Conservation (phyloP, 2,113 vertebrate species). For the Galemys pyrenaicus region DNA sequence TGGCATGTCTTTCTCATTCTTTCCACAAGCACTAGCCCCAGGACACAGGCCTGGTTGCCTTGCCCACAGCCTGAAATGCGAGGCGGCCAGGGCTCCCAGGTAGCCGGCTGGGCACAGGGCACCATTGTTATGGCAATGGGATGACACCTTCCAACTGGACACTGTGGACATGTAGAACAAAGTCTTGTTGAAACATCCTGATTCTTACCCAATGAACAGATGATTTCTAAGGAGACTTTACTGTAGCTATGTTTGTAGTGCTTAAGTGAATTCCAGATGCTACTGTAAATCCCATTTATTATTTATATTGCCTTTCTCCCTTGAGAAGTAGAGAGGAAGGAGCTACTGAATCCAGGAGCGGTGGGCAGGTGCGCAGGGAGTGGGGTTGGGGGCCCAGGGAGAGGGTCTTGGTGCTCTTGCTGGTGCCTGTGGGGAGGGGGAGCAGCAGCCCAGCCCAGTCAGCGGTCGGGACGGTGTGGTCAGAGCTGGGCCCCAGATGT, state of each 20-base stretch:
- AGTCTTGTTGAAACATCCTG: not conserved
- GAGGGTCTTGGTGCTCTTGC: not conserved
- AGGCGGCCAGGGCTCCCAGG: not conserved
- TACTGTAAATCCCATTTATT: constrained; percentile 80
- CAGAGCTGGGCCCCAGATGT: not conserved
- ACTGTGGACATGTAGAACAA: not conserved
- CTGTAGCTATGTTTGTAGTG: constrained; percentile 39
- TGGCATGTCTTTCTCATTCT: not conserved
- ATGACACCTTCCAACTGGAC: not conserved
- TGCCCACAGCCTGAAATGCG: not conserved
- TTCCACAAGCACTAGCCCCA: not conserved
- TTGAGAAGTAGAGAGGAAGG: constrained; percentile 52
- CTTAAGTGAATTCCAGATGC: constrained; percentile 75
- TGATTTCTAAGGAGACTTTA: constrained; percentile 47
- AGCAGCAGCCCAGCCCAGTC: not conserved
- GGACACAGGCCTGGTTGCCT: not conserved
- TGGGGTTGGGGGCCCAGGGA: not conserved
- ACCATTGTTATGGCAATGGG: not conserved
- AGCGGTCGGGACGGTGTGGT: too few relatives aligned
- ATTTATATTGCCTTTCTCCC: constrained; percentile 72
- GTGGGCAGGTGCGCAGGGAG: not conserved
- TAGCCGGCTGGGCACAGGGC: not conserved
- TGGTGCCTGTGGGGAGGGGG: not conserved
- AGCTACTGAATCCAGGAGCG: not conserved
- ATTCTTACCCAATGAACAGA: constrained; percentile 28